phyloP scores from a whole-genome alignment of 1,140 invertebrate genomes.

The Drosophila parvula region DNA sequence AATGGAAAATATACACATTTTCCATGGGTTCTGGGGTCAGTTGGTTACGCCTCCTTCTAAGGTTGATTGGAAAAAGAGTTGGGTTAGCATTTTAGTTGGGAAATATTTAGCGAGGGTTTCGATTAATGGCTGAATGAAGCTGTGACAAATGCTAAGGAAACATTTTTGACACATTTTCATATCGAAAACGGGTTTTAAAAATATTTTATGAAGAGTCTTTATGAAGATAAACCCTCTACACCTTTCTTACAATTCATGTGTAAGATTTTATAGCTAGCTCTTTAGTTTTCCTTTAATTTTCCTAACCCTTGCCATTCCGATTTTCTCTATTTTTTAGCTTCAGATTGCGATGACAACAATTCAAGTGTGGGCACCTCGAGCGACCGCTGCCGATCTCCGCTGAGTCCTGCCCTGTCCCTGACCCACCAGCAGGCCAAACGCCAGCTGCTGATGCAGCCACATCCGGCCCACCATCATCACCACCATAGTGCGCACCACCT shows the following conservation, averaged over 20 bases:
- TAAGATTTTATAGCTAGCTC: not conserved
- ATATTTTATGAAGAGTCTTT: too few species aligned
- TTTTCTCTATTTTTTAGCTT: slow-evolving; percentile 51
- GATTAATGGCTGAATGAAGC: slow-evolving; percentile 1
- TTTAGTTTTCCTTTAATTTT: not conserved
- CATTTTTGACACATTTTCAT: not conserved
- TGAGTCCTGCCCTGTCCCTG: slow-evolving; percentile 64
- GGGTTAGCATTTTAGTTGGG: not conserved
- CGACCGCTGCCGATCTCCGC: slow-evolving; percentile 75
- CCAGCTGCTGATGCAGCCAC: slow-evolving; percentile 63
- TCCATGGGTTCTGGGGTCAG: slow-evolving; percentile 17
- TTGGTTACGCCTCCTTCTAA: slow-evolving; percentile 18
- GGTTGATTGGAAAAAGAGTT: slow-evolving; percentile 6
- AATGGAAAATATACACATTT: slow-evolving; percentile 10
- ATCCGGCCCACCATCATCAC: slow-evolving; percentile 59
- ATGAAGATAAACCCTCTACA: too few species aligned
- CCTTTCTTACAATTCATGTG: too few species aligned
- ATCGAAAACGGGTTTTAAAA: not conserved
- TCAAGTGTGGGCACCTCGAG: slow-evolving; percentile 79
- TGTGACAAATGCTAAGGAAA: not conserved
- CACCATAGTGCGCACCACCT: slow-evolving; percentile 33
- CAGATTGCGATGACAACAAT: slow-evolving; percentile 81
- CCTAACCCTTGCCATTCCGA: not conserved
- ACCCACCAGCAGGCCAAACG: slow-evolving; percentile 72
- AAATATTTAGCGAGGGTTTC: slow-evolving; percentile 2